These are phyloP conservation scores for Micropoecilia bifurca DNA, from an alignment of 2,797 vertebrate genomes.

Conservation along the genomic window DNA sequence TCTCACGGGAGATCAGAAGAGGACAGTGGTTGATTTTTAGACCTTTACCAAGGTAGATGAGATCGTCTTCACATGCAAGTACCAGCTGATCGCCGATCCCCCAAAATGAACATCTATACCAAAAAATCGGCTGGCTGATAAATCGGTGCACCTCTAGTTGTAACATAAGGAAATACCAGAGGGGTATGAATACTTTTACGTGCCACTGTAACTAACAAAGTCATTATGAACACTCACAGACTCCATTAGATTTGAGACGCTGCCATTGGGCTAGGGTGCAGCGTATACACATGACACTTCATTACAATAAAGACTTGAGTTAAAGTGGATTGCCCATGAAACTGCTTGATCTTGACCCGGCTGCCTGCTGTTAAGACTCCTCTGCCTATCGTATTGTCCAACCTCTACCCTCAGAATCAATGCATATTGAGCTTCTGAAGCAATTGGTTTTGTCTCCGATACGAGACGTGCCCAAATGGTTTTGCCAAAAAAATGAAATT, in stretches of 20 bases:
- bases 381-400: slow-evolving; percentile 46
- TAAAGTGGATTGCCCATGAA: slow-evolving; percentile 69
- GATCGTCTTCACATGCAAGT: no score
- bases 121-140: not conserved
- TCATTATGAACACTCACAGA: slow-evolving; percentile 19
- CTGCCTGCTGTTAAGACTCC: slow-evolving; percentile 61
- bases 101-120: no score
- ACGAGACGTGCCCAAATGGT: slow-evolving; percentile 5
- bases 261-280: slow-evolving; percentile 44
- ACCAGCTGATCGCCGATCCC: no score
- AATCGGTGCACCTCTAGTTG: not conserved
- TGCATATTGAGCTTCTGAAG: slow-evolving; percentile 12
- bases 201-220: not conserved
- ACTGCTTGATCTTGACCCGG: slow-evolving; percentile 72
- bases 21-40: no score
- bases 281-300: slow-evolving; percentile 54
- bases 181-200: not conserved
- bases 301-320: slow-evolving; percentile 60
- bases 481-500: slow-evolving; percentile 3
- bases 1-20: no score
- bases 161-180: not conserved
- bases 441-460: slow-evolving; percentile 17
- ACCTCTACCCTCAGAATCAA: slow-evolving; percentile 19
- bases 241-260: slow-evolving; percentile 66
- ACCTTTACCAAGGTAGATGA: no score